Base-by-base conservation (phyloP, 2,113 vertebrate species). In the Anolis carolinensis region DNA sequence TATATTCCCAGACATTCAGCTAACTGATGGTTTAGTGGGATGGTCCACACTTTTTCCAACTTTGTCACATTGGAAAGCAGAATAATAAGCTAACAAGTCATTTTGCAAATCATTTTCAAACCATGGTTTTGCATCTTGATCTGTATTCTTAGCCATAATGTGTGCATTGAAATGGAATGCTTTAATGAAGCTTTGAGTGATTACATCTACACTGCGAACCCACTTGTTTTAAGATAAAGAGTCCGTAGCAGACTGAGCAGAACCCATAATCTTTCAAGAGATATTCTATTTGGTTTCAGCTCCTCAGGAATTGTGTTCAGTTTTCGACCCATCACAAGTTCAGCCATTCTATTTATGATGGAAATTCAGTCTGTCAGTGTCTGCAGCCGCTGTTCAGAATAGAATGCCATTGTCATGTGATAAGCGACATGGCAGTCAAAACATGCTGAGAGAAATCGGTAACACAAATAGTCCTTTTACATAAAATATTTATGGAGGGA, bases 401-500 rank as follows among this genome's bases (percentile, higher is more conserved):
- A 94, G 91, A 94, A 82, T 88, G 90, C 91, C 67, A 67, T 87
- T 94, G 91, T 92, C 93, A 90, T 89, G 88, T 93, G 93, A 92
- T 87, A 82, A 93, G 85, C 86, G 86, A 86, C 84, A 87, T 93
- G 92, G 90, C 91, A 94, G 93, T 94, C 94, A 95, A 94, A 94
- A 95, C 95, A 93, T 87, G 91, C 88, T 0, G 70, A 88, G 93
- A 92, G 86, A 73, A 88, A 91, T 52, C 83, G 85, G 89, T 94
- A 94, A 94, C 89, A 76, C 90, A 92, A 93, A 89, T 90, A 72
- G 87, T 90, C 91, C 90, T 86, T 75, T 79, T 84, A 79, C 13
- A 76, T 92, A 91, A 95, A 94, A 95, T 94, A 94, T 94, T 93
- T 93, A 93, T 91, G 79, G 83, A 86, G 85, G 85, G 88, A 93